Conservation (phyloP, 2,113 vertebrate genomes). For the Pristiophorus japonicus region DNA sequence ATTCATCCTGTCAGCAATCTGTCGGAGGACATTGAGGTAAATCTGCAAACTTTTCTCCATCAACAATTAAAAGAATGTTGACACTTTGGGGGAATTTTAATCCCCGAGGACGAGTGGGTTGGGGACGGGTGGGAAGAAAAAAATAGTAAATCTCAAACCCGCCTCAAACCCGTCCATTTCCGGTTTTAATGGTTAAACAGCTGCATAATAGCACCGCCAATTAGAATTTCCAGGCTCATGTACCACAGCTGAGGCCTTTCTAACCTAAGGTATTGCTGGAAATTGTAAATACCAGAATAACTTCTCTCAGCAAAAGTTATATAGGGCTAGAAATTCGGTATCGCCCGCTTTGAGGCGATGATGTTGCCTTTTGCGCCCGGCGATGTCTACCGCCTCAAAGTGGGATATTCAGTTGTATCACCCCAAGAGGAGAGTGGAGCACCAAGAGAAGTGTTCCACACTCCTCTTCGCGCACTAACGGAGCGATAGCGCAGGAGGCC, state of each 20-base stretch:
- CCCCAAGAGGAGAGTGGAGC: too few relatives aligned
- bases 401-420: too few relatives aligned
- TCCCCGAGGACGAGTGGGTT: neutral
- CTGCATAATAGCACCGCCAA: neutral
- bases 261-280: neutral
- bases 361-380: too few relatives aligned
- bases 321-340: too few relatives aligned
- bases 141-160: neutral
- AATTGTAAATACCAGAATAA: neutral
- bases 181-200: neutral
- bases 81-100: neutral
- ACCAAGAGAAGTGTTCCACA: too few relatives aligned
- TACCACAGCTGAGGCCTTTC: neutral
- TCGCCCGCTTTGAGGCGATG: too few relatives aligned
- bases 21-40: slow-evolving; percentile 76
- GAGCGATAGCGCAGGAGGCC: too few relatives aligned
- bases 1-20: slow-evolving; percentile 69
- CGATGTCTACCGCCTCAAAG: too few relatives aligned
- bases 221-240: neutral
- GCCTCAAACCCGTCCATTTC: neutral
- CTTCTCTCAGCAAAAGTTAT: neutral
- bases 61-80: neutral
- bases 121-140: neutral
- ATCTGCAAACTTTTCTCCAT: neutral
- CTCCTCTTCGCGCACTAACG: too few relatives aligned